Base-by-base conservation (phyloP, 2,113 vertebrate species). In the Daboia siamensis region DNA sequence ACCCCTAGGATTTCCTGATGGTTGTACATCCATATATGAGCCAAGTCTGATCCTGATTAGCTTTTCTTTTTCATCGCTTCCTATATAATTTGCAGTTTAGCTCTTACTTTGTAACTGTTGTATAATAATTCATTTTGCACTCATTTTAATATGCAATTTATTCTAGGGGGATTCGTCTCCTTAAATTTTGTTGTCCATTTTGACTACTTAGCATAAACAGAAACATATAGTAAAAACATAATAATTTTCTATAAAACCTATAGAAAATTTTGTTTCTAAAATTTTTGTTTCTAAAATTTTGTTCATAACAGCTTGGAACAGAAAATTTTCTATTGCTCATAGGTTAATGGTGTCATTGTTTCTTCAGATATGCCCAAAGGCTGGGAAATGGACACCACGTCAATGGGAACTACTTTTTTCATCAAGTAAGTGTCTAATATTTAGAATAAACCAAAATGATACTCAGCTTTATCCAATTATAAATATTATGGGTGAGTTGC, bases 361-460 rank as follows among this genome's bases (percentile, higher is more conserved):
- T 97, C 89, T 95, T 93, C 95, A 98, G 98, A 94, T 91, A 92
- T 98, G 95, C 97, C 97, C 90, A 96, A 94, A 88, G 97, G 98
- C 93, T 98, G 98, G 98, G 98, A 98, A 94, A 94, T 94, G 96
- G 98, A 97, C 89, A 97, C 94, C 59, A 97, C 98, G 0, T 85
- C 20, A 56, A 96, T 97, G 1, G 98, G 97, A 61, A 95, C 96
- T 21, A 92, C 97, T 87, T 98, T 97, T 94, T 98, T 98, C 95
- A 97, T 98, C 96, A 98, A 98, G 98, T 98, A 96, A 98, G 98
- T 98, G 93, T 13, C 92, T 85, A 4, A 64, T 69, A 69, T 74
- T 74, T 88, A 33, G 26, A n/a, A 26, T 33, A 48, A 52, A 44
- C 4, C 8, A 29, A 74, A 24, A 44, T 26, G 51, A 69, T 74